These are phyloP conservation scores for Brachypalpus laphriformis DNA, from an alignment of 2,888 invertebrate species.

Conservation along the genomic window DNA sequence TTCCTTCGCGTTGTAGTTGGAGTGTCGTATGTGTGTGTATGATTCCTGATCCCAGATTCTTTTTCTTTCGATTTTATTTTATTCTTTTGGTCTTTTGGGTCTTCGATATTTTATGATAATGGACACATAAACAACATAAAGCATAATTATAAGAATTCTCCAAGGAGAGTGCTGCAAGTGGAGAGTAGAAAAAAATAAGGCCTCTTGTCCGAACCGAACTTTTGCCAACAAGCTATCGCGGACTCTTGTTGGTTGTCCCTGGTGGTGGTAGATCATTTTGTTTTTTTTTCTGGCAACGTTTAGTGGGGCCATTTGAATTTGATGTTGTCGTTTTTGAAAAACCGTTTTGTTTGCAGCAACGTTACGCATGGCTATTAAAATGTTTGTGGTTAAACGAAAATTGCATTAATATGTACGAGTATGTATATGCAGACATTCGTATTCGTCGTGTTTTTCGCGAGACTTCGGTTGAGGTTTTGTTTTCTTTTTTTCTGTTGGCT, in stretches of 20 bases:
- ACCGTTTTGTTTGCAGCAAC: constrained; percentile 73
- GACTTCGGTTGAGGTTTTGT: neutral
- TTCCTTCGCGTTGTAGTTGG: neutral
- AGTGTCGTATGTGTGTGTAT: constrained; percentile 16
- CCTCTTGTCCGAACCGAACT: too few relatives aligned
- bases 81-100: constrained; percentile 62
- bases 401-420: constrained; percentile 66
- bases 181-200: neutral
- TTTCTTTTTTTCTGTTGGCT: constrained; percentile 14
- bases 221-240: constrained; percentile 51
- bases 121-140: constrained; percentile 75
- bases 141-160: constrained; percentile 74
- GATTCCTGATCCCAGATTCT: neutral
- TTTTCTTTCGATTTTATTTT: constrained; percentile 40
- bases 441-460: constrained; percentile 11
- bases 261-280: constrained; percentile 41
- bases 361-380: constrained; percentile 74
- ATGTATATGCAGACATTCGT: constrained; percentile 42
- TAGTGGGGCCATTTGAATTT: constrained; percentile 71
- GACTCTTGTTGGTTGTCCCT: neutral
- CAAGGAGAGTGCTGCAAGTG: constrained; percentile 49
- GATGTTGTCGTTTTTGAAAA: constrained; percentile 70
- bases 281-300: constrained; percentile 55
- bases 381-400: constrained; percentile 71
- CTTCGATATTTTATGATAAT: constrained; percentile 74